Evolutionary conservation across 2,888 invertebrate species (phyloP), one percentile per base, ranked within the genome.

Genomic region (Brachynemurus nebulosus): DNA sequence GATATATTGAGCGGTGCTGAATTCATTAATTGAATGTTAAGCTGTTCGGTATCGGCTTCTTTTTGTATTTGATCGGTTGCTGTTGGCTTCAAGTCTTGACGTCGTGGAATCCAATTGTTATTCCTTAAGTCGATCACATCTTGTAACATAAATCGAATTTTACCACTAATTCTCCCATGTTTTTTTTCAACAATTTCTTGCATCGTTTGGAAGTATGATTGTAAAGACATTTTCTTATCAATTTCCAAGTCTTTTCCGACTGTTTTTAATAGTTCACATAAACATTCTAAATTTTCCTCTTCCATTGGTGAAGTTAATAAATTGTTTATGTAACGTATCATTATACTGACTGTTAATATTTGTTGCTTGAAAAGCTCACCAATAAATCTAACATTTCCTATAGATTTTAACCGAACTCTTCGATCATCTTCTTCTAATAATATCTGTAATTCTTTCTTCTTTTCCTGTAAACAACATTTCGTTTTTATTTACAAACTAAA

Each of bases 1-100:
- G 72, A 71, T 17, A 66, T 62, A 47, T 55, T 62, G 30, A 64
- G 55, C 6, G 67, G 63, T 34, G 59, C 58, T 37, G 61, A 65
- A 47, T 59, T 65, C 52, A 62, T 54, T 49, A 70, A 64, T 55
- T 80, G 77, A 49, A 76, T 76, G 48, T 85, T 83, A 49, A 82
- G 66, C 55, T 86, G 80, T 53, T 92, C 90, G 44, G 76, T 78
- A 54, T 88, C 85, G 9, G 86, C 84, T 62, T 93, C 92, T 55
- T 83, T 80, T 57, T 89, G 86, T 48, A 96, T 91, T 67, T 95
- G 86, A 55, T 90, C 91, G 69, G 95, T 90, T 52, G 88, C 93
- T 62, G 91, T 95, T 2, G 95, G 95, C 57, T 83, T 85, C 33
- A 80, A 78, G 54, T 92, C 90, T 48, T 84, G 85, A 50, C 89